Conservation (phyloP, 1,140 invertebrate genomes). For the Telenomus remus region DNA sequence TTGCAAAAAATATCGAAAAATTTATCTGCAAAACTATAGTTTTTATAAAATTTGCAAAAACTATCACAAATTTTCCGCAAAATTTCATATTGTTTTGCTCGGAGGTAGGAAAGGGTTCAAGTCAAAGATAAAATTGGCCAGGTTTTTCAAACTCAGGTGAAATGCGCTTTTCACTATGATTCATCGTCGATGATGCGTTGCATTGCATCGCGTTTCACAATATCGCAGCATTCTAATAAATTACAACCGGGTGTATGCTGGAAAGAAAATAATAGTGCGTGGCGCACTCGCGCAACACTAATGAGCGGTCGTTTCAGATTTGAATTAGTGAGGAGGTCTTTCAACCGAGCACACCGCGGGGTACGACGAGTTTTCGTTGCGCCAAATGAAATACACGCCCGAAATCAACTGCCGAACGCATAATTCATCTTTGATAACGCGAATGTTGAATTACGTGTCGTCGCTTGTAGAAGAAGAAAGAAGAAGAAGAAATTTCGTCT, state of each 20-base stretch:
- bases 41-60: too few relatives aligned
- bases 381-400: constrained; percentile 27
- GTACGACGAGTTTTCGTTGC: constrained; percentile 34
- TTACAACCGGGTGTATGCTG: constrained; percentile 7
- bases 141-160: too few relatives aligned
- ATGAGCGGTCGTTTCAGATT: constrained; percentile 55
- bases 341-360: constrained; percentile 38
- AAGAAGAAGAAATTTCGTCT: too few relatives aligned
- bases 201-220: constrained; percentile 10
- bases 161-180: neutral
- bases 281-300: constrained; percentile 59
- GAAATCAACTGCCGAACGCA: constrained; percentile 23
- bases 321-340: constrained; percentile 50
- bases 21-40: too few relatives aligned
- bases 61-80: too few relatives aligned
- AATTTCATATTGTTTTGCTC: too few relatives aligned
- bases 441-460: constrained; percentile 49
- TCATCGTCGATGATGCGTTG: neutral
- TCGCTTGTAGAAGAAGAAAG: too few relatives aligned
- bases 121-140: too few relatives aligned
- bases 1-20: too few relatives aligned
- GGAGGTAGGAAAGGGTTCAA: too few relatives aligned
- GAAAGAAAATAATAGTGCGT: constrained; percentile 30
- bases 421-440: constrained; percentile 52
- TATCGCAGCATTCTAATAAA: constrained; percentile 8